Percentiles rank a stretch among this genome's conserved stretches.
Evolutionary conservation across 2,113 vertebrate species (phyloP).

Genomic region (Lasiurus borealis): DNA sequence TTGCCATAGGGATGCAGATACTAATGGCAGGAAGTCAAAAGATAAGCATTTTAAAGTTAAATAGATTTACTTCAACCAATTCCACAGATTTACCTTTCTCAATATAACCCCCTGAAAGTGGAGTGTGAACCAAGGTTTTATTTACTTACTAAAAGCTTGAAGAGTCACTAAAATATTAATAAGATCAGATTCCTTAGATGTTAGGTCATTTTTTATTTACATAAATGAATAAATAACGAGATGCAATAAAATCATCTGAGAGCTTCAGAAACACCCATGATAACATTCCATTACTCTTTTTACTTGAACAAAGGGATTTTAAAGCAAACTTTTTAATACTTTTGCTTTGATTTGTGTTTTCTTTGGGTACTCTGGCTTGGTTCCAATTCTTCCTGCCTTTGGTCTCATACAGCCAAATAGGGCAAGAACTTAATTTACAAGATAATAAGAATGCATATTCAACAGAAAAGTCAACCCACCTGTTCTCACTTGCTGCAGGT

Average conservation of each 20-base stretch:
- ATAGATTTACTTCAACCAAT: background rate
- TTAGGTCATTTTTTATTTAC: background rate
- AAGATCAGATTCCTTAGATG: background rate
- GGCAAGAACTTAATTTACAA: conserved; percentile 42
- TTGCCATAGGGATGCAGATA: background rate
- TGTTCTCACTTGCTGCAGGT: background rate
- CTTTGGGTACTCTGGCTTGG: background rate
- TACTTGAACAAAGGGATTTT: background rate
- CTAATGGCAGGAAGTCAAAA: conserved; percentile 11
- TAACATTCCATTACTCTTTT: background rate
- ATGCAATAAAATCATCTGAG: background rate
- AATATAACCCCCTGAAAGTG: background rate
- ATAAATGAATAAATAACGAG: background rate
- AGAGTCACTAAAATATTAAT: conserved; percentile 1
- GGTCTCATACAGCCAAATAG: background rate
- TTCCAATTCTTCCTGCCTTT: background rate
- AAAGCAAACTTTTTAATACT: background rate
- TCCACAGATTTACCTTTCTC: background rate
- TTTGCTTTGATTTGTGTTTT: conserved; percentile 8
- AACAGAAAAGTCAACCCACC: conserved; percentile 7
- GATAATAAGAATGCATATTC: background rate
- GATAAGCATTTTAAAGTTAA: conserved; percentile 45
- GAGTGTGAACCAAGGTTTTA: background rate
- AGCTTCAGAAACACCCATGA: conserved; percentile 12
- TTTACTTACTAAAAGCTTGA: conserved; percentile 11